Evolutionary conservation across 2,797 vertebrate species (phyloP), one percentile per base, ranked within the genome.

Genomic region (Carapus acus): DNA sequence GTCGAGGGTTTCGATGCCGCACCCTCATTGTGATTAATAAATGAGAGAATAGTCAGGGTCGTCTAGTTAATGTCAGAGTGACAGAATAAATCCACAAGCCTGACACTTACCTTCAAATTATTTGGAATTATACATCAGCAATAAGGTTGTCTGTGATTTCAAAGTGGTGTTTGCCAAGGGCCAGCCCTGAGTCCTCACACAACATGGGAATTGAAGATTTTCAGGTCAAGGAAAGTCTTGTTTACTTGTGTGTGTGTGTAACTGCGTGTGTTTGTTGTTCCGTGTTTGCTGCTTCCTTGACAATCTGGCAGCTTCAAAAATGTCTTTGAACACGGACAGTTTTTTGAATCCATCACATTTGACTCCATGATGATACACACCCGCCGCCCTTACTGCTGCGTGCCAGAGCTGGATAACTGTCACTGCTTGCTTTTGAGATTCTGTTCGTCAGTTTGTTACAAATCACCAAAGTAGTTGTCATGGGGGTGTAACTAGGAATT

Each of bases 291-390:
- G 18, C 15, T 18, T 44, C 36, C 1, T 2, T 48, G 58, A 44
- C 50, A 55, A 29, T 36, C 44, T 58, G 33, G 59, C 46, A 44
- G 48, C 45, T 60, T 58, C 50, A 9, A 49, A 54, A 67, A 59
- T 54, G 52, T 48, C n/a, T 63, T 43, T 57, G 53, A 45, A 67
- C 69, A 60, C 24, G 42, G 58, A 31, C 38, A n/a, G n/a, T n/a
- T n/a, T n/a, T 54, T 44, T 48, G 49, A 74, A 62, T 47, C 59
- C 64, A 60, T 67, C 33, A 50, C 47, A 54, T 42, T 54, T 16
- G 9, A 34, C 34, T 50, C 64, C 19, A 59, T 51, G 70, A 40
- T 39, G 54, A 68, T 62, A 29, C 40, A 37, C 48, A 57, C 52
- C 43, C 49, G 31, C 57, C 44, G n/a, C n/a, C n/a, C n/a, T n/a